A percentile compares a stretch with the other conserved stretches of the same genome.
Evolutionary conservation across 2,888 invertebrate species (phyloP).

Genomic region (Lithodes maja): DNA sequence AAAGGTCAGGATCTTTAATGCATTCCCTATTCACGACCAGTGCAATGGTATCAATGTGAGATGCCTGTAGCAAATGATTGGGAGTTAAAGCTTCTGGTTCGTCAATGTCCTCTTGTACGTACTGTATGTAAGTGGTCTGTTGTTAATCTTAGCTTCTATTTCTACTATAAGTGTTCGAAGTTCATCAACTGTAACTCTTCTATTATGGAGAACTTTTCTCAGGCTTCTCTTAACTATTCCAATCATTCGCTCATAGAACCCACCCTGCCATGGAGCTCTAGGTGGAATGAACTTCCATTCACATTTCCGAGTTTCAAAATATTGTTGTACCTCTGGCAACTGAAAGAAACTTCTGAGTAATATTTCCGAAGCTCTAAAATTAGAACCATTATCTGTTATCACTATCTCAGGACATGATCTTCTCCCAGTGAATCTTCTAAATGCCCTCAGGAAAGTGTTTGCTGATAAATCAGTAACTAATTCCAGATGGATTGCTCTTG

Average conservation of each 20-base stretch:
- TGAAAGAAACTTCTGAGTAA: background rate
- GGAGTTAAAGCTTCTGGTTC: background rate
- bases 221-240: background rate
- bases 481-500: conserved; percentile 7
- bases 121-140: background rate
- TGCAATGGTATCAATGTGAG: background rate
- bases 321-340: background rate
- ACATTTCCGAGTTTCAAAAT: background rate
- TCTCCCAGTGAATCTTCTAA: background rate
- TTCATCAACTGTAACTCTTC: background rate
- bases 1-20: background rate
- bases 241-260: background rate
- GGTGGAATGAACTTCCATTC: conserved; percentile 6
- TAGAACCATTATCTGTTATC: background rate
- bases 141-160: background rate
- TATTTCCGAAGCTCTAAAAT: background rate
- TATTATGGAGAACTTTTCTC: background rate
- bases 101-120: background rate
- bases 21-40: background rate
- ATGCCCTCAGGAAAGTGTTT: background rate
- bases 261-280: conserved; percentile 8
- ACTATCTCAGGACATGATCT: background rate
- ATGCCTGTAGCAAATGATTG: background rate
- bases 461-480: conserved; percentile 15
- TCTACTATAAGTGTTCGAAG: background rate